These are phyloP conservation scores for Helogale parvula DNA, from an alignment of 2,113 vertebrate genomes.

Conservation along the genomic window DNA sequence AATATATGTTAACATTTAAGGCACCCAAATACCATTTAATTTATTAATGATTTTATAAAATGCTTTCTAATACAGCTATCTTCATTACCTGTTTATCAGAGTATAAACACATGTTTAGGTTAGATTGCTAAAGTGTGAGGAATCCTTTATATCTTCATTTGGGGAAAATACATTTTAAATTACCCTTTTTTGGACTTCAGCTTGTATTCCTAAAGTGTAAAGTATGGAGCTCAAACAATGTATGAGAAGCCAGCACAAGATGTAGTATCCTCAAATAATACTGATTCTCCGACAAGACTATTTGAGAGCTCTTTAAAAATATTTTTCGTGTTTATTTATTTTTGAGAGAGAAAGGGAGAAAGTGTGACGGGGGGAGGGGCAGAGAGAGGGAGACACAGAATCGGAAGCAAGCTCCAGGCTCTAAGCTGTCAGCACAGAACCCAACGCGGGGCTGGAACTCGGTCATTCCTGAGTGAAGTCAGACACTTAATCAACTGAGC, in stretches of 20 bases:
- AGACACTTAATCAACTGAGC: no score
- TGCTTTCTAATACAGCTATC: neutral
- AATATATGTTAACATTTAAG: conserved; percentile 1
- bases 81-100: neutral
- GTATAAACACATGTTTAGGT: neutral
- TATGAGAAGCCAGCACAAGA: neutral
- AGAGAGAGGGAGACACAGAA: no score
- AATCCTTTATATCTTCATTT: neutral
- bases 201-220: neutral
- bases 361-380: no score
- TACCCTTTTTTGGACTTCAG: neutral
- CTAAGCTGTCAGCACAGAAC: no score
- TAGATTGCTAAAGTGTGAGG: neutral
- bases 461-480: no score
- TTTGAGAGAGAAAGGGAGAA: no score
- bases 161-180: neutral
- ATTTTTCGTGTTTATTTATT: no score
- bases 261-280: neutral
- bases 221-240: neutral
- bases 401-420: no score
- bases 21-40: neutral
- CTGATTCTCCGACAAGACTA: neutral
- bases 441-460: no score
- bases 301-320: neutral
- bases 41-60: neutral